Base-by-base conservation (phyloP, 2,797 vertebrate genomes). In the Tenualosa thibaudeaui region DNA sequence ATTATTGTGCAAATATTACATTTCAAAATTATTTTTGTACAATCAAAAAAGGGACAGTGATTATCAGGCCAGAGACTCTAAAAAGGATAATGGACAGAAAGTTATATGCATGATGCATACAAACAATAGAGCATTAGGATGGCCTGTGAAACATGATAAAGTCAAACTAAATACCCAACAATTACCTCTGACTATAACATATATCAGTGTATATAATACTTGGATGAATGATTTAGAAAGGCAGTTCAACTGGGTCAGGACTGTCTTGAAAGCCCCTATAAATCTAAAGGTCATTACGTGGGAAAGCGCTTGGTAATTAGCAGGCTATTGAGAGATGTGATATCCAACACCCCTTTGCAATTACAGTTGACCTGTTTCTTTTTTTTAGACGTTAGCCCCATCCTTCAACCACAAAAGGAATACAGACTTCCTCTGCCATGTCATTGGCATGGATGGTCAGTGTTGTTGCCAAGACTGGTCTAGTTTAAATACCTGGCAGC, bases 361-460 rank as follows among this genome's bases (percentile, higher is more conserved):
- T 75, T 78, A 78, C 71, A 78, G 37, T 78, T 78, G 71, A 78
- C 71, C 71, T 22, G 17, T 78, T 78, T 78, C 71, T 43, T 40
- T 43, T 56, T 78, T 78, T 43, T 78, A 78, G 71, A 19, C 8
- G 37, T 46, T 19, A 43, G 71, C 40, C 17, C 1, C 71, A 17
- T 78, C 40, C 71, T 22, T 78, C 40, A 78, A 43, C 71, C 71
- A 78, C 40, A 46, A 78, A 46, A 78, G 71, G 71, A 46, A 46
- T 37, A 78, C 17, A 8, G 37, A 78, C 40, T 78, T 46, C 71
- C 40, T 22, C 71, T 46, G 71, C 71, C 71, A 78, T 22, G 17
- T 40, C 17, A 46, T 5, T 24, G n/a, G 58, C 58, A 62, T 62
- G 58, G 6, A 1, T 6, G 8, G 22, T 62, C 58, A 62, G 58